Evolutionary conservation across 92 coral and sea anemone species (phyloP).

Genomic region (Plumapathes pennacea): DNA sequence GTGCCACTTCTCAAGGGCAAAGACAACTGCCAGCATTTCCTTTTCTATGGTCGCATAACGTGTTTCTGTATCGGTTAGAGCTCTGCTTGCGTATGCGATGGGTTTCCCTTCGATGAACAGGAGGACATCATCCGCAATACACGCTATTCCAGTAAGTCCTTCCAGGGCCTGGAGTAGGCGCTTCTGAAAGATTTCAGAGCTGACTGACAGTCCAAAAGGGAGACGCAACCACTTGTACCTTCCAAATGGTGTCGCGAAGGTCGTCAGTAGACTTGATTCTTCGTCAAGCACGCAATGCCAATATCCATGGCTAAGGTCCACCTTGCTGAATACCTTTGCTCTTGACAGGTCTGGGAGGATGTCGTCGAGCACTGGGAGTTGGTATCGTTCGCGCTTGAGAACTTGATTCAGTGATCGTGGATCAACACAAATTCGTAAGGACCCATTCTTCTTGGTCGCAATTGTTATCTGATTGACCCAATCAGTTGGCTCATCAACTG

Average conservation of each 20-base stretch:
- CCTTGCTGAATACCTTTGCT: constrained; percentile 5
- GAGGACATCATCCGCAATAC: constrained; percentile 35
- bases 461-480: not conserved
- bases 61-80: constrained; percentile 16
- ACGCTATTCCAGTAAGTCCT: constrained; percentile 7
- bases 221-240: constrained; percentile 24
- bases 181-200: constrained; percentile 12
- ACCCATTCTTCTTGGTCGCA: constrained; percentile 1
- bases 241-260: constrained; percentile 30
- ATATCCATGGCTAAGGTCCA: constrained; percentile 7
- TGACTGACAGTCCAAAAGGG: constrained; percentile 19
- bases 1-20: constrained; percentile 14
- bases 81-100: constrained; percentile 15
- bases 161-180: constrained; percentile 15
- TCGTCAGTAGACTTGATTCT: not conserved
- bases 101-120: constrained; percentile 12
- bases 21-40: constrained; percentile 15
- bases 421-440: constrained; percentile 18
- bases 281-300: constrained; percentile 2
- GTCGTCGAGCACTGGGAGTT: constrained; percentile 25
- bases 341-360: constrained; percentile 3
- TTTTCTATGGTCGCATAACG: constrained; percentile 37
- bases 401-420: constrained; percentile 20
- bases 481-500: constrained; percentile 39
- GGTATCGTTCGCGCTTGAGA: constrained; percentile 19